Evolutionary conservation across 2,113 vertebrate genomes (phyloP), one percentile per base, ranked within the genome.

Genomic region (Catharus minimus): DNA sequence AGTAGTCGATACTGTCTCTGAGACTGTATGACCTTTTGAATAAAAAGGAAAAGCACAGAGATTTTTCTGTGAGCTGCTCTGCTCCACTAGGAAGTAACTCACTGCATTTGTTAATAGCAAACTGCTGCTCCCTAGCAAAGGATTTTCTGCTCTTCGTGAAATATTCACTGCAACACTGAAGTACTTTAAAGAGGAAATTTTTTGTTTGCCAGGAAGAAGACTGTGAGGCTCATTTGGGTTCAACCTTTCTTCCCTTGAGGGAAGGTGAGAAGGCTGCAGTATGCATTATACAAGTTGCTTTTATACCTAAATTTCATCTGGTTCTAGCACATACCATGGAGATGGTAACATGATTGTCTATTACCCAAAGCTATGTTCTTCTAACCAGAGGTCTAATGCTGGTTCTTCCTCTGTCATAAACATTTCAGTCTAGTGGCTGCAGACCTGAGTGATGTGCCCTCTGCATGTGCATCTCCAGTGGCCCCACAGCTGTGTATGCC

Each of bases 1-100:
- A 60, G 24, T 18, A 38, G 23, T 10, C 57, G 21, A 57, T 67
- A 57, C 24, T 39, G 21, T 71, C 28, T 57, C 52, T 62, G 46
- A 86, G 55, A 87, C 11, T 22, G 11, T 9, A 10, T 57, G 53
- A 57, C 33, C 58, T 67, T 38, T 46, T 72, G 38, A 77, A 64
- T 28, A 32, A 62, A 83, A 82, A 55, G 9, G 24, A 46, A 71
- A 82, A 87, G 32, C 33, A 80, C 22, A 41, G 22, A 76, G 24
- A 36, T 86, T 80, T 87, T 87, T 77, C 60, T 85, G 30, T 9
- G 22, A 73, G 57, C 15, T 46, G 39, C 56, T 92, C 27, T 81
- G 33, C 82, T 94, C 33, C 32, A 64, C 58, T 60, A 26, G 36
- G 47, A n/a, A 68, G 64, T 56, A 68, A 64, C 28, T 20, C 14